Conservation (phyloP, 2,797 vertebrate genomes). For the Cyclopterus lumpus region DNA sequence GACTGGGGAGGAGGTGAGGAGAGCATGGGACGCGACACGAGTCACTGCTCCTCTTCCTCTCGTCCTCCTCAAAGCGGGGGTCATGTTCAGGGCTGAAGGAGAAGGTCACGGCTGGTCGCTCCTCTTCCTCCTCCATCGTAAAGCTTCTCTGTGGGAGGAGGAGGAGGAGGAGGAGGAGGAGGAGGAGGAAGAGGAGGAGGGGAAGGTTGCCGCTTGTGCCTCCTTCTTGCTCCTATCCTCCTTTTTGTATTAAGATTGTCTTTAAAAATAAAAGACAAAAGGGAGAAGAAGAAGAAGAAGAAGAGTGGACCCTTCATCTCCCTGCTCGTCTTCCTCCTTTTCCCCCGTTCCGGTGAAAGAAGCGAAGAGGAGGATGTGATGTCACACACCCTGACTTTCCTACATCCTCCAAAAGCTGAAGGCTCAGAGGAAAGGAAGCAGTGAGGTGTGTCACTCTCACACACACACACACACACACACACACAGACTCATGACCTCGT, state of each 20-base stretch:
- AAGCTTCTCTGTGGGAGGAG: slow-evolving; percentile 28
- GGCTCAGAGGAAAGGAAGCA: slow-evolving; percentile 63
- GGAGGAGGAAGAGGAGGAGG: slow-evolving; percentile 9
- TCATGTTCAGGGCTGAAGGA: slow-evolving; percentile 75
- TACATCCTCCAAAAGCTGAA: slow-evolving; percentile 23
- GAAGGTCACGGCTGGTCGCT: slow-evolving; percentile 67
- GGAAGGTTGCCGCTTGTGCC: not conserved
- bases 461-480: slow-evolving; percentile 50
- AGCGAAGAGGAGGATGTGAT: not conserved
- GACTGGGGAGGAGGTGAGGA: slow-evolving; percentile 32
- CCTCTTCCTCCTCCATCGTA: slow-evolving; percentile 39
- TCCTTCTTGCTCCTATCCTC: not conserved
- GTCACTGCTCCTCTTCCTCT: slow-evolving; percentile 63
- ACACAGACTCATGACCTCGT: slow-evolving; percentile 49
- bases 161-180: too few species aligned
- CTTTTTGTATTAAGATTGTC: not conserved
- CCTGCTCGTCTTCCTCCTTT: slow-evolving; percentile 18
- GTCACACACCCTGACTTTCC: not conserved
- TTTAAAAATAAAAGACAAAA: not conserved
- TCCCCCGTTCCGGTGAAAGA: not conserved
- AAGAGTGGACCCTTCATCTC: slow-evolving; percentile 3
- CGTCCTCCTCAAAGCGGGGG: slow-evolving; percentile 36
- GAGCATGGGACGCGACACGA: slow-evolving; percentile 43
- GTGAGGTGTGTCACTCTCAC: slow-evolving; percentile 67
- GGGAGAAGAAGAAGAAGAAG: slow-evolving; percentile 3